These are phyloP conservation scores for Planiliza haematocheilus DNA, from an alignment of 2,113 vertebrate genomes.

Conservation along the genomic window DNA sequence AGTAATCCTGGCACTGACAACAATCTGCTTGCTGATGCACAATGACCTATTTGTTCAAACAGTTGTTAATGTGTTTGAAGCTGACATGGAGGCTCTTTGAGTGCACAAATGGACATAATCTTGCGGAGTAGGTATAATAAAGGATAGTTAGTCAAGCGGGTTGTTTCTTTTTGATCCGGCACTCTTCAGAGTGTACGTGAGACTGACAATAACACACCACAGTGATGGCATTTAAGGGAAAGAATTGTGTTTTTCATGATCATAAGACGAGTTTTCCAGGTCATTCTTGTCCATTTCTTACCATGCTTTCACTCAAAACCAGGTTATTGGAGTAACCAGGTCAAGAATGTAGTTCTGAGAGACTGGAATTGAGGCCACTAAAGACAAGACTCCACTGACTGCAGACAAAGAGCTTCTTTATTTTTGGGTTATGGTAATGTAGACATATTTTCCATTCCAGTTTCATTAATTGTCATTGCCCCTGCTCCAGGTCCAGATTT, in stretches of 20 bases:
- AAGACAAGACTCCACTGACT: not conserved
- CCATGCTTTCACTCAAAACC: slow-evolving; percentile 29
- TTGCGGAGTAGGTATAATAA: not conserved
- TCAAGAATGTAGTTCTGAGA: slow-evolving; percentile 29
- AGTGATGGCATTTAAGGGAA: not conserved
- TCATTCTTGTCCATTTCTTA: slow-evolving; percentile 43
- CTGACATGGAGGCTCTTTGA: too few relatives aligned
- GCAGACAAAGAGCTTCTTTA: slow-evolving; percentile 1
- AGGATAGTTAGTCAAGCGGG: not conserved
- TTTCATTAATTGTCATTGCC: not conserved
- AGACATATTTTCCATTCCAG: not conserved
- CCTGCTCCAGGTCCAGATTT: not conserved
- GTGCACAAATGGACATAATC: too few relatives aligned
- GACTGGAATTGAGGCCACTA: slow-evolving; percentile 38
- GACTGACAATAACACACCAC: not conserved
- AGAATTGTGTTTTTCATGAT: slow-evolving; percentile 6
- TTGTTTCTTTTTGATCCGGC: slow-evolving; percentile 9
- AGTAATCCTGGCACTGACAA: too few relatives aligned
- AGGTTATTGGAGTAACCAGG: slow-evolving; percentile 54
- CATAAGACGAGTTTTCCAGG: not conserved
- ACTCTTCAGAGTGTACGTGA: not conserved
- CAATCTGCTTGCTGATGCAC: too few relatives aligned
- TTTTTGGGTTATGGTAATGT: slow-evolving; percentile 15
- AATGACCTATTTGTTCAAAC: too few relatives aligned
- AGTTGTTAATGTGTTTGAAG: too few relatives aligned